phyloP scores from a whole-genome alignment of 2,113 vertebrate genomes.

The Etheostoma spectabile region DNA sequence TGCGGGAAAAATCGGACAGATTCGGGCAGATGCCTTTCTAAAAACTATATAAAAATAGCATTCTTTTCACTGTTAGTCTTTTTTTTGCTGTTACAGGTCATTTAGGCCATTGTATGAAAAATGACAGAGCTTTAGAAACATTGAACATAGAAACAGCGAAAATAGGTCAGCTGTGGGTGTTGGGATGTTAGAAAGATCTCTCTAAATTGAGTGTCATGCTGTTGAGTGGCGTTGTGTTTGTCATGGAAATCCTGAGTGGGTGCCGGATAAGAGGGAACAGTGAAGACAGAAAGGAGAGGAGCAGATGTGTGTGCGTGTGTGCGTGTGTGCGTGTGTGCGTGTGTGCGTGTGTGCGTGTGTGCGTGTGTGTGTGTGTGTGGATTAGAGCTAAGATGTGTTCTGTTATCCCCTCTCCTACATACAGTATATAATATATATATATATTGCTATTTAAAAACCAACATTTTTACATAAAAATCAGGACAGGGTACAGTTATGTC shows the following conservation, averaged over 20 bases:
- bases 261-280: constrained; percentile 39
- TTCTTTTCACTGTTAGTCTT: too few relatives aligned
- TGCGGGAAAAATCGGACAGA: too few relatives aligned
- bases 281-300: constrained; percentile 22
- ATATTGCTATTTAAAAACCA: too few relatives aligned
- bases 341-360: constrained; percentile 24
- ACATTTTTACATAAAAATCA: too few relatives aligned
- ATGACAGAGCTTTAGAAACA: too few relatives aligned
- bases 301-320: constrained; percentile 49
- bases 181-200: constrained; percentile 52
- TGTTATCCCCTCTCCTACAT: constrained; percentile 3
- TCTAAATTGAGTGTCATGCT: constrained; percentile 36
- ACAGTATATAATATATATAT: too few relatives aligned
- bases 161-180: constrained; percentile 60
- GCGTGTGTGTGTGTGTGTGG: background rate
- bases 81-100: too few relatives aligned
- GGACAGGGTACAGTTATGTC: too few relatives aligned
- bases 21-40: too few relatives aligned
- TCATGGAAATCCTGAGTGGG: constrained; percentile 67
- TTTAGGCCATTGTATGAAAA: too few relatives aligned
- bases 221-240: constrained; percentile 59
- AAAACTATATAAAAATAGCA: too few relatives aligned
- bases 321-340: constrained; percentile 13
- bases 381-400: background rate
- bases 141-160: background rate